phyloP scores from a whole-genome alignment of 1,140 invertebrate genomes.

The Caenorhabditis elegans region DNA sequence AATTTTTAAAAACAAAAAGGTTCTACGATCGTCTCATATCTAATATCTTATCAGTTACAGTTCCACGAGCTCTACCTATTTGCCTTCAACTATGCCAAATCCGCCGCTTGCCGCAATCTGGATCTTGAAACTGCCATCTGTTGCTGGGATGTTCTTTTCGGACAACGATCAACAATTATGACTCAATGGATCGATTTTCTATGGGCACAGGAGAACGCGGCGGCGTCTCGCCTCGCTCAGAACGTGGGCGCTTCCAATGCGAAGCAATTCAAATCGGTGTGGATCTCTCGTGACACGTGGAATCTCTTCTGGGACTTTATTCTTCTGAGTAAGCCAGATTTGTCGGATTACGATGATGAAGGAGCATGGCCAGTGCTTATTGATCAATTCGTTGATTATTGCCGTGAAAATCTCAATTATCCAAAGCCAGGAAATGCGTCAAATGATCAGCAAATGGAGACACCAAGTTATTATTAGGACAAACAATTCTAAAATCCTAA shows the following conservation, averaged over 20 bases:
- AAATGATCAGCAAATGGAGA: background rate
- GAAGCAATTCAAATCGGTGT: background rate
- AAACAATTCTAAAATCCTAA: too few relatives aligned
- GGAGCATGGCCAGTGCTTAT: conserved; percentile 44
- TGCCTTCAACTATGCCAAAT: conserved; percentile 38
- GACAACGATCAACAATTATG: background rate
- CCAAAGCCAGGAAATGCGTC: background rate
- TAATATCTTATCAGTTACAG: too few relatives aligned
- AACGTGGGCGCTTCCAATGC: background rate
- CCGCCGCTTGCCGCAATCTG: conserved; percentile 14
- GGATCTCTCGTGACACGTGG: conserved; percentile 32
- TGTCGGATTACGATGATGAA: conserved; percentile 41
- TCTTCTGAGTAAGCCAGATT: background rate
- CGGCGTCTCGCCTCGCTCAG: background rate
- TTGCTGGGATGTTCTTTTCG: conserved; percentile 40
- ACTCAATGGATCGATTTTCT: conserved; percentile 13
- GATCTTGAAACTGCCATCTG: conserved; percentile 26
- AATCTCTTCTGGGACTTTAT: conserved; percentile 30
- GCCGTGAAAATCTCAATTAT: background rate
- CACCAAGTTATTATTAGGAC: background rate
- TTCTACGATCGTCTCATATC: too few relatives aligned
- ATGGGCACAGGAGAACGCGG: background rate
- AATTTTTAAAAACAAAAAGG: too few relatives aligned
- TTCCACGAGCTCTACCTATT: conserved; percentile 28
- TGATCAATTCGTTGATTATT: conserved; percentile 41